A percentile compares a stretch with the other conserved stretches of the same genome.
Evolutionary conservation across 1,140 invertebrate species (phyloP).

Genomic region (Elysia chlorotica): DNA sequence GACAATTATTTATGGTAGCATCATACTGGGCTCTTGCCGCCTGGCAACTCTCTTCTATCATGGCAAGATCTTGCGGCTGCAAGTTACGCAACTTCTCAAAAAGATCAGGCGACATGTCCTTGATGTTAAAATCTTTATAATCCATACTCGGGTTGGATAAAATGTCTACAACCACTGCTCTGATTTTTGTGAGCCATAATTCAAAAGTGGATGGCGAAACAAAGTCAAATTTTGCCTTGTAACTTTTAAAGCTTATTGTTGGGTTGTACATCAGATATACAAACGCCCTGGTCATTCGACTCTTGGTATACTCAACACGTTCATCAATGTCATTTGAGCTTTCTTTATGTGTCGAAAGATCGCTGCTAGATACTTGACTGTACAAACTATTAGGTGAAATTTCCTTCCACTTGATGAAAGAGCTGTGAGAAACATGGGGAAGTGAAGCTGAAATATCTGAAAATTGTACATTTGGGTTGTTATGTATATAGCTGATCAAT

Average conservation of each 20-base stretch:
- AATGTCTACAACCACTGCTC: slow-evolving; percentile 14
- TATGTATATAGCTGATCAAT: slow-evolving; percentile 26
- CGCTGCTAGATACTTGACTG: too few relatives aligned
- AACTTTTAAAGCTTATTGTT: slow-evolving; percentile 23
- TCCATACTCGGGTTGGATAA: slow-evolving; percentile 22
- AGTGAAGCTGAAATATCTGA: slow-evolving; percentile 19
- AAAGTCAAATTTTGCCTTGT: slow-evolving; percentile 15
- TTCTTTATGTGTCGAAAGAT: too few relatives aligned
- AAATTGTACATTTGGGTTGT: slow-evolving; percentile 20
- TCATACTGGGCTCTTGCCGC: too few relatives aligned
- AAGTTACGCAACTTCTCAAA: slow-evolving; percentile 23
- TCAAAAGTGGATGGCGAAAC: slow-evolving; percentile 27
- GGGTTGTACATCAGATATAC: slow-evolving; percentile 26
- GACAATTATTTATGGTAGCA: too few relatives aligned
- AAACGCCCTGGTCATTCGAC: slow-evolving; percentile 20
- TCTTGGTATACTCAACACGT: slow-evolving; percentile 1
- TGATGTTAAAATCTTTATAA: slow-evolving; percentile 20
- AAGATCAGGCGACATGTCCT: slow-evolving; percentile 20
- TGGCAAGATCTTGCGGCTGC: neutral
- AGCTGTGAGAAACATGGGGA: slow-evolving; percentile 15
- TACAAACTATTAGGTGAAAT: neutral
- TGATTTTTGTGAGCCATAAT: slow-evolving; percentile 21
- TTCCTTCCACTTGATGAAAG: slow-evolving; percentile 23
- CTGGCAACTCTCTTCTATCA: neutral
- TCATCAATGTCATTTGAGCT: too few relatives aligned